phyloP scores from a whole-genome alignment of 2,888 invertebrate species.

The Eupeodes latifasciatus region DNA sequence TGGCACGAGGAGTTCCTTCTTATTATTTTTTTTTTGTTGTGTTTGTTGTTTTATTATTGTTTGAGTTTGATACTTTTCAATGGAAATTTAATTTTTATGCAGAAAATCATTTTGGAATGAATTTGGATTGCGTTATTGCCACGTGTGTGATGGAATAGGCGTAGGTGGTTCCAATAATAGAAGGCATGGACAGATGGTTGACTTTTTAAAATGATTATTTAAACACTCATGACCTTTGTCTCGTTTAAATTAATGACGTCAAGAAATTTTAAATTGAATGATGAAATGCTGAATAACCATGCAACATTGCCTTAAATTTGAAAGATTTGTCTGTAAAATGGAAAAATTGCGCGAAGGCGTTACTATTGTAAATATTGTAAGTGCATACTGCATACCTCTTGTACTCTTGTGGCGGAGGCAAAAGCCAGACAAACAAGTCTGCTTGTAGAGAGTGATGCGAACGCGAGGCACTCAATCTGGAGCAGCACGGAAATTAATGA shows the following conservation, averaged over 20 bases:
- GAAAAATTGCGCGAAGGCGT: not conserved
- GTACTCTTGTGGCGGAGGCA: too few relatives aligned
- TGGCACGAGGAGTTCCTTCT: constrained; percentile 62
- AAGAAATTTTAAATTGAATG: constrained; percentile 49
- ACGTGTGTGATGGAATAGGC: constrained; percentile 37
- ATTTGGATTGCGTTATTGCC: constrained; percentile 37
- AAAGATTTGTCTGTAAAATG: not conserved
- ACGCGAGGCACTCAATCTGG: too few relatives aligned
- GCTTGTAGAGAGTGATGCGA: too few relatives aligned
- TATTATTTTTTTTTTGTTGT: not conserved
- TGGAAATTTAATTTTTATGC: constrained; percentile 38
- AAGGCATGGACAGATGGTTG: constrained; percentile 55
- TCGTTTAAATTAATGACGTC: constrained; percentile 45
- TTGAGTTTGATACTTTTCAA: constrained; percentile 41
- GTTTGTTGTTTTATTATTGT: constrained; percentile 19
- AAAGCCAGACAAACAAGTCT: too few relatives aligned
- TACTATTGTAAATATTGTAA: too few relatives aligned
- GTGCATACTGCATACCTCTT: too few relatives aligned
- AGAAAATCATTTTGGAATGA: constrained; percentile 41
- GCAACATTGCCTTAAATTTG: not conserved
- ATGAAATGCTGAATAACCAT: constrained; percentile 40
- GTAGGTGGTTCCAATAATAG: constrained; percentile 3
- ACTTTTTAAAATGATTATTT: constrained; percentile 4
- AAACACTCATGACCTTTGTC: constrained; percentile 30
- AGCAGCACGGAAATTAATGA: too few relatives aligned